Base-by-base conservation (phyloP, 2,113 vertebrate species). In the Mustela nigripes region DNA sequence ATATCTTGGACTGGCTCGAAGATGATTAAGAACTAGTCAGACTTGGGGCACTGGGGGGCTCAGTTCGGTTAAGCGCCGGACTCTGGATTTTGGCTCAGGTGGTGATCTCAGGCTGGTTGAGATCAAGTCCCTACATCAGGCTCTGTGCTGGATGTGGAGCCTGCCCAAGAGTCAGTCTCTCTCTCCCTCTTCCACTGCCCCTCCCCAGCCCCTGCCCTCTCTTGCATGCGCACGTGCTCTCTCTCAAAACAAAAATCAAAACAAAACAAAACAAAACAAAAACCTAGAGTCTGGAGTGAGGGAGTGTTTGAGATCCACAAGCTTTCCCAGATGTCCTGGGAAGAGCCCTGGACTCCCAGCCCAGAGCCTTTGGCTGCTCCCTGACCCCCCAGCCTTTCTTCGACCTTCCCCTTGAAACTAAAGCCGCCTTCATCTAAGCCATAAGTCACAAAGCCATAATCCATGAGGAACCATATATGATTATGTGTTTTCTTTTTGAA, bases 221-320 rank as follows among this genome's bases (percentile, higher is more conserved):
- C 65, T n/a, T n/a, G 31, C 33, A 15, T 14, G 14, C 1, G 7
- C 8, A 1, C 16, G 1, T 15, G 0, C 2, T 19, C 67, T 19
- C 67, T 33, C 14, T 67, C 65, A n/a, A 31, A 33, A 60, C 7
- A 26, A 26, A n/a, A 69, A n/a, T 18, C 7, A 67, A 69, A 39
- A 28, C 18, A 8, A n/a, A 8, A 42, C 7, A 67, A 69, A 39
- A 28, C 18, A 8, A 36, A 36, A 36, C 36, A n/a, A 8, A 42
- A 39, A 39, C 39, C 42, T 42, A 42, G 62, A n/a, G 5, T 14
- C 2, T 80, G 45, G 39, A 2, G 4, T 22, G 26, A 28, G 33
- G 15, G 3, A 15, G 16, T 1, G 0, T 63, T 67, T 19, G n/a
- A 76, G 36, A 69, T 4, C 58, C 65, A 9, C 0, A 0, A 4